A percentile compares a stretch with the other conserved stretches of the same genome.
Evolutionary conservation across 2,113 vertebrate genomes (phyloP).

Genomic region (Nesogale talazaci): DNA sequence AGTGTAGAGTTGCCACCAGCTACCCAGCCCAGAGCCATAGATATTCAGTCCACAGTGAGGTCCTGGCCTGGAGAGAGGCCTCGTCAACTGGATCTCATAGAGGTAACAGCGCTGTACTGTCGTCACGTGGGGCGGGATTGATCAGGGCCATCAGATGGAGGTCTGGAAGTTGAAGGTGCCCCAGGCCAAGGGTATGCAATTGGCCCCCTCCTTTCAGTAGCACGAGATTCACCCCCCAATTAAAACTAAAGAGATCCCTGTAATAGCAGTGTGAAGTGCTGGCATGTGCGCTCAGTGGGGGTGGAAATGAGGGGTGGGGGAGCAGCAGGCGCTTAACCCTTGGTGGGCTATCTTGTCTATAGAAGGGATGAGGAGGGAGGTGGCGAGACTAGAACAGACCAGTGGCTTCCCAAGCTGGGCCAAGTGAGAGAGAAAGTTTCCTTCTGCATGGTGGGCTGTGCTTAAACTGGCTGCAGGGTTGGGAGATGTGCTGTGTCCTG

Average conservation of each 20-base stretch:
- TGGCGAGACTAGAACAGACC: background rate
- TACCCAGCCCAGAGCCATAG: background rate
- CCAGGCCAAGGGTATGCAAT: background rate
- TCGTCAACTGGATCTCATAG: background rate
- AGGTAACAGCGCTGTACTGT: background rate
- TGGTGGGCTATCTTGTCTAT: background rate
- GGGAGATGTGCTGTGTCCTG: background rate
- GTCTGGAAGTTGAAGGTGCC: constrained; percentile 1
- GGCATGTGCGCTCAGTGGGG: constrained; percentile 57
- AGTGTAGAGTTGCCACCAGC: background rate
- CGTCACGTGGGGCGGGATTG: accelerated
- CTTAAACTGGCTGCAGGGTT: background rate
- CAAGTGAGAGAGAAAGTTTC: background rate
- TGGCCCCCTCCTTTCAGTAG: constrained; percentile 74
- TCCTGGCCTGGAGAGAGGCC: background rate
- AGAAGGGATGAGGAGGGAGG: background rate
- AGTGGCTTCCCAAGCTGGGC: background rate
- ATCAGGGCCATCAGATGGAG: background rate
- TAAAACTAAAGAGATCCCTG: constrained; percentile 79
- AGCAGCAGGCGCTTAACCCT: constrained; percentile 56
- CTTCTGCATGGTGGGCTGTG: background rate
- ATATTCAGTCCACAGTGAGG: no score
- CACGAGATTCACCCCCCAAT: constrained; percentile 75
- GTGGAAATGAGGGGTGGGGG: background rate
- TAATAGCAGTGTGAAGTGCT: constrained; percentile 83